Base-by-base conservation (phyloP, 2,113 vertebrate genomes). In the Connochaetes taurinus region DNA sequence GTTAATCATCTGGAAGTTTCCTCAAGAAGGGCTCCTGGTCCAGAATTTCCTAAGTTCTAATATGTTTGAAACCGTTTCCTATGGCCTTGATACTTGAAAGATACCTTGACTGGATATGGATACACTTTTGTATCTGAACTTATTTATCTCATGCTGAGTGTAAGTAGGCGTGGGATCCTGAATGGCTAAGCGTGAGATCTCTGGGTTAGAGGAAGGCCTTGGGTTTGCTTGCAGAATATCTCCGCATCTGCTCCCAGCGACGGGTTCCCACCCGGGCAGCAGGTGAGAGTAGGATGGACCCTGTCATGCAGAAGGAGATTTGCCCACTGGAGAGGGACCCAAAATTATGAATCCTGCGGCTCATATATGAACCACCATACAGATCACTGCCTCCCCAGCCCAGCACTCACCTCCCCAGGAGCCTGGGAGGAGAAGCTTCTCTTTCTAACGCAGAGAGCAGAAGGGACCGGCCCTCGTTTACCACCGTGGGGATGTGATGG, bases 261-360 rank as follows among this genome's bases (percentile, higher is more conserved):
- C 14, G 0, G 0, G 21, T 16, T 21, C 25, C 87, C 25, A 9
- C 7, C 1, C 0, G 0, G 0, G 53, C 83, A 60, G 14, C 16
- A 8, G 53, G 40, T 1, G 0, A 23, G 2, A 12, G 43, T 8
- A 25, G 36, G n/a, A 14, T 10, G 45, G 13, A 25, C 8, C 25
- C 40, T 36, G 36, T 17, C 8, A 7, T 31, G 64, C 71, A 25
- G 12, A 45, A 6, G 52, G 14, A 45, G 40, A 1, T 85, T 45
- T 27, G 52, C 40, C 2, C 25, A 2, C 7, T 43, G 62, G 21
- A 25, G 16, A 13, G 25, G 11, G 4, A 45, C 33, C 45, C 13
- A 29, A 31, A 40, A 43, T 7, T 8, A 6, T 0, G 74, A 43
- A 17, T 62, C 58, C 47, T 43, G 13, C 1, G 14, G 60, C 50